A percentile compares a stretch with the other conserved stretches of the same genome.
Conservation (phyloP, 1,140 invertebrate genomes). For the Bombus breviceps region DNA sequence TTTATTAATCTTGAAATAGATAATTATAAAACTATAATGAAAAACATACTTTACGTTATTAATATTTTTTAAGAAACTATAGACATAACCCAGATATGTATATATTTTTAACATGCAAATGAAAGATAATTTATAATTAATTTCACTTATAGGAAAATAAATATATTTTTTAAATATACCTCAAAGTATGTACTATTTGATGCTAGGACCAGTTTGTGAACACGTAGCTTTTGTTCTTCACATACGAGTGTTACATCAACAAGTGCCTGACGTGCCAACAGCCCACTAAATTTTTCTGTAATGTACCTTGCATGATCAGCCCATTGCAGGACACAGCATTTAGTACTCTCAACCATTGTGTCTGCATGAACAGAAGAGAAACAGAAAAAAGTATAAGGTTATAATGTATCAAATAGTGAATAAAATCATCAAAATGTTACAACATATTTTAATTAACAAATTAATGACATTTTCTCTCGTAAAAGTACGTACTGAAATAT, state of each 20-base stretch:
- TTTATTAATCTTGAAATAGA: neutral
- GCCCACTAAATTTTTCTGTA: slow-evolving; percentile 83
- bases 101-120: neutral
- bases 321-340: slow-evolving; percentile 82
- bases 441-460: neutral
- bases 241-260: slow-evolving; percentile 85
- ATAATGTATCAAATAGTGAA: neutral
- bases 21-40: neutral
- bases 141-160: neutral
- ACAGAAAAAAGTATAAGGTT: neutral
- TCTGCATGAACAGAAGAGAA: slow-evolving; percentile 28
- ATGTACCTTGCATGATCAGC: slow-evolving; percentile 83
- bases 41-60: neutral
- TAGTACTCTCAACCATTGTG: slow-evolving; percentile 76
- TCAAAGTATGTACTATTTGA: slow-evolving; percentile 86
- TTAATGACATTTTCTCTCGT: neutral
- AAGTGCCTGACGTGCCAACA: slow-evolving; percentile 84
- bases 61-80: neutral
- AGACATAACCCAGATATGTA: neutral
- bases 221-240: slow-evolving; percentile 84
- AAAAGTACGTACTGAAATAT: slow-evolving; percentile 1
- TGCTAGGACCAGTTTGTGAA: slow-evolving; percentile 85
- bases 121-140: neutral
- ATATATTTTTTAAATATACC: slow-evolving; percentile 70
- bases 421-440: neutral